Conservation (phyloP, 2,888 invertebrate species). For the Brachyptera putata region DNA sequence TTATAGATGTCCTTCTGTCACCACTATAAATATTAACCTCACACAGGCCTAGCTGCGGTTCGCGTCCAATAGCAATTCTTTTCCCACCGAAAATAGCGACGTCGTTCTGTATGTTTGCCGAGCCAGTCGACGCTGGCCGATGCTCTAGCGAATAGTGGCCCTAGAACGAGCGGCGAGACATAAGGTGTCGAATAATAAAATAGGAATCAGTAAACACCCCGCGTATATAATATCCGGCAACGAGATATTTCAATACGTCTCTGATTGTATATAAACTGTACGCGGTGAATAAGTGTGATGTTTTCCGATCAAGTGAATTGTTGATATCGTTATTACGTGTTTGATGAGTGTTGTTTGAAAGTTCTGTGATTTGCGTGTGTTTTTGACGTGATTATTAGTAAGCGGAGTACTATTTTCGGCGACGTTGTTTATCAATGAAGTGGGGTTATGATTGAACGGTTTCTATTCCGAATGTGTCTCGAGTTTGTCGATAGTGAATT, state of each 20-base stretch:
- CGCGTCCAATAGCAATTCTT: not conserved
- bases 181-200: not conserved
- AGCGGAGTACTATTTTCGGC: not conserved
- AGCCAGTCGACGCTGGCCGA: not conserved
- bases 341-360: too few species aligned
- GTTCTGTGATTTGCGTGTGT: not conserved
- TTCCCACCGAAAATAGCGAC: constrained; percentile 1
- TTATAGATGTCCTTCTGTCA: constrained; percentile 8
- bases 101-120: constrained; percentile 8
- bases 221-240: not conserved
- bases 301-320: not conserved
- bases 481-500: too few species aligned
- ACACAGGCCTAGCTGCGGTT: not conserved
- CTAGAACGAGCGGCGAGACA: not conserved
- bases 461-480: too few species aligned
- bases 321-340: not conserved
- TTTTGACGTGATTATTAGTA: not conserved
- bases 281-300: not conserved
- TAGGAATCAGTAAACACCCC: not conserved
- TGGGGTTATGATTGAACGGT: not conserved
- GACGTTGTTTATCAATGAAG: not conserved
- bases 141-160: not conserved
- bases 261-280: too few species aligned
- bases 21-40: constrained; percentile 29
- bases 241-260: too few species aligned